Base-by-base conservation (phyloP, 2,113 vertebrate species). In the Limanda limanda region DNA sequence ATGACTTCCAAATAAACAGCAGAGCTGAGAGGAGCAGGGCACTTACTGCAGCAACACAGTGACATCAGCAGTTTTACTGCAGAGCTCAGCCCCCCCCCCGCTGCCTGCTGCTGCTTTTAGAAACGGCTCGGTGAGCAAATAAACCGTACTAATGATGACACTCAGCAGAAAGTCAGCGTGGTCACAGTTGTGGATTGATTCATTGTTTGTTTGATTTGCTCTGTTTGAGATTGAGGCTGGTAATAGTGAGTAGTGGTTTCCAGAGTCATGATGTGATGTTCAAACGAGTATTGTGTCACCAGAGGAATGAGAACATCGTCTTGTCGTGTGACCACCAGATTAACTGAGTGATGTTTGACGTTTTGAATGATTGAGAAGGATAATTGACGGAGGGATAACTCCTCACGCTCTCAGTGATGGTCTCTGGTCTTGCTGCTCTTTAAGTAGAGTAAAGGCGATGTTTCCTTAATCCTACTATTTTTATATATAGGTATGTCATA, bases 141-240 rank as follows among this genome's bases (percentile, higher is more conserved):
- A 92, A 94, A 92, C 84, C 60, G 25, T 47, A 14, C 74, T 91
- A 89, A 91, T 88, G 87, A 85, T 89, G 80, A 74, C 70, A 85
- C 76, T 77, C 24, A 27, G 71, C 80, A 74, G 57, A 76, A 55
- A 74, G 56, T 78, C 76, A 5, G 66, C n/a, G 70, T 24, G 80
- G 63, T 72, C 25, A 4, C 13, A 54, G 60, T 47, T 62, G 78
- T 14, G 17, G 81, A 84, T 85, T 91, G 87, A 92, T 91, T 91
- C 71, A 91, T 77, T 74, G 80, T 77, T 72, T 74, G 85, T 82
- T 82, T 83, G 78, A 84, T 87, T 81, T 23, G 57, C 84, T 84
- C 56, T 8, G 69, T 81, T 86, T 71, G 56, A 37, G 66, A 57
- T 31, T 6, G 37, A 85, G 69, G 74, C 74, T 55, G 76, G 35